Conservation (phyloP, 2,113 vertebrate genomes). For the Taxidea taxus region DNA sequence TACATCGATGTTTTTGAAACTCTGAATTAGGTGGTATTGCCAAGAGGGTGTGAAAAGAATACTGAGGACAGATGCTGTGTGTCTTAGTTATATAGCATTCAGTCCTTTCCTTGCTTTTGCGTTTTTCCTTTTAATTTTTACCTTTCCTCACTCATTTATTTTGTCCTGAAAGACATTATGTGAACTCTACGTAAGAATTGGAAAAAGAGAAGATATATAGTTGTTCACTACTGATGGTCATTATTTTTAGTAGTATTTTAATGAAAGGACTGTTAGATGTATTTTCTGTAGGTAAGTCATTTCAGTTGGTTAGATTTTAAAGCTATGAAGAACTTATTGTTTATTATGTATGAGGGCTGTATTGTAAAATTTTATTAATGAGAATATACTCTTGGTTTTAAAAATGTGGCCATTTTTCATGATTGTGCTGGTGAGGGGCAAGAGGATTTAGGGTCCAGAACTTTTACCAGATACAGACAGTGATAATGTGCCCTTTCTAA, state of each 20-base stretch:
- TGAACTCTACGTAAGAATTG: neutral
- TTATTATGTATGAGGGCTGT: neutral
- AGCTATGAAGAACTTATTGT: neutral
- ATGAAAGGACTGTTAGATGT: neutral
- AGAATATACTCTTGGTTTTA: neutral
- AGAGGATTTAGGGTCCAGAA: neutral
- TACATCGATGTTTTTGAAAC: neutral
- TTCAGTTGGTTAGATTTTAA: neutral
- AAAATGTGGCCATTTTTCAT: neutral
- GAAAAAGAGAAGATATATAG: neutral
- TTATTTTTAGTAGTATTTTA: neutral
- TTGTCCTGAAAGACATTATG: neutral
- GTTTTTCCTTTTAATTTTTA: neutral
- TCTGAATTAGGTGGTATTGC: neutral
- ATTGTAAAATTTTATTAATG: neutral
- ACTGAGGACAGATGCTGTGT: neutral
- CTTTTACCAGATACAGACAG: neutral
- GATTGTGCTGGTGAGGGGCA: neutral
- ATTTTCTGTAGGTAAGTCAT: neutral
- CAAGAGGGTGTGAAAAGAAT: neutral
- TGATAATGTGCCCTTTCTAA: accelerated
- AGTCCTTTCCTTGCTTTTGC: neutral
- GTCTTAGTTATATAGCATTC: neutral
- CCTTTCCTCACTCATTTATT: neutral
- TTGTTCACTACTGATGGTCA: neutral